Percentiles rank a stretch among this genome's conserved stretches.
Conservation (phyloP, 2,888 invertebrate genomes). For the Campopleginae sp. region DNA sequence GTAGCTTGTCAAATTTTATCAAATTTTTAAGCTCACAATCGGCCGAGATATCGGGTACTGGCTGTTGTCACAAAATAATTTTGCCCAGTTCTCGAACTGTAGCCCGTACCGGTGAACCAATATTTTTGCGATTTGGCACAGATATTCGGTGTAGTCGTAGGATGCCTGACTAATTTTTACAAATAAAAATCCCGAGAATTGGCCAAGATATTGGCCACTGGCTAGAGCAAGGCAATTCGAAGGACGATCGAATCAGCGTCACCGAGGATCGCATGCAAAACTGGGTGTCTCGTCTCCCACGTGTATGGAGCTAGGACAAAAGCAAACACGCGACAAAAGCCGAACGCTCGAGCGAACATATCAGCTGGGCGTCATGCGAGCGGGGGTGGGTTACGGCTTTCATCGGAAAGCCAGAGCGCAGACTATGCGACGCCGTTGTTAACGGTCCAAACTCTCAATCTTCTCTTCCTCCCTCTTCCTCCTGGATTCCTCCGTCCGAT, state of each 20-base stretch:
- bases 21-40: neutral
- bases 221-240: neutral
- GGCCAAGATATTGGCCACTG: conserved; percentile 12
- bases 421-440: conserved; percentile 38
- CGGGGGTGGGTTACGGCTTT: conserved; percentile 35
- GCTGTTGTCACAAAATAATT: neutral
- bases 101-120: neutral
- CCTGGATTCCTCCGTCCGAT: conserved; percentile 18
- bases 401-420: conserved; percentile 27
- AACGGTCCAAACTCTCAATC: conserved; percentile 32
- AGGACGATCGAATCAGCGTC: neutral
- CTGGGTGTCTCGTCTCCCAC: conserved; percentile 21
- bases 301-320: conserved; percentile 5
- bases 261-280: neutral
- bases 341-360: conserved; percentile 11
- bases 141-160: neutral
- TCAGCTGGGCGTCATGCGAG: conserved; percentile 50
- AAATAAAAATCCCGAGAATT: neutral
- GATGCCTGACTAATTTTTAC: neutral
- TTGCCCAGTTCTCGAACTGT: neutral
- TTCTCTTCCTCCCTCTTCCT: neutral
- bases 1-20: conserved; percentile 2
- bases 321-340: conserved; percentile 18
- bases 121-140: neutral
- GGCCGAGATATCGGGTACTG: conserved; percentile 7